phyloP scores from a whole-genome alignment of 2,113 vertebrate genomes.

The Mixornis gularis region DNA sequence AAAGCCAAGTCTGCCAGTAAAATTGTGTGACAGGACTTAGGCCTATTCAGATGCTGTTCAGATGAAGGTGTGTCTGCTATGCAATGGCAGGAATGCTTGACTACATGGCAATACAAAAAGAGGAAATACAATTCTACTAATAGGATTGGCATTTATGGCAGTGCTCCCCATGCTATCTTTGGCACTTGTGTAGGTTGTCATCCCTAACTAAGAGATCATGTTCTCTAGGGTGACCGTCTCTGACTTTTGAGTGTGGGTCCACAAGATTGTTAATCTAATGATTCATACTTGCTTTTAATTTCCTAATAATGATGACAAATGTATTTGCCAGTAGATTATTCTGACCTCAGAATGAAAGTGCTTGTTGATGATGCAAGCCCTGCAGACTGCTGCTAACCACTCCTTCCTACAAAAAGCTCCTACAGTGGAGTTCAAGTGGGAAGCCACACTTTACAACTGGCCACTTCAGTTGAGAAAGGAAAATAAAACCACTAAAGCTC shows the following conservation, averaged over 20 bases:
- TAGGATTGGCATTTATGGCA: not conserved
- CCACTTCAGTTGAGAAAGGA: not conserved
- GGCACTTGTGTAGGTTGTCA: not conserved
- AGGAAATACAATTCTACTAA: not conserved
- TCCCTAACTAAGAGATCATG: not conserved
- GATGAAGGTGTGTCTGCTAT: not conserved
- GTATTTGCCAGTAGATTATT: not conserved
- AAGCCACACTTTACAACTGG: not conserved
- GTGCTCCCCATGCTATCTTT: not conserved
- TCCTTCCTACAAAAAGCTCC: not conserved
- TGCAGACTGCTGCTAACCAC: not conserved
- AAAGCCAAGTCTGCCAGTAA: not conserved
- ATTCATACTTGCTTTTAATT: not conserved
- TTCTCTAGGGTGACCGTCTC: not conserved
- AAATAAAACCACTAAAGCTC: not conserved
- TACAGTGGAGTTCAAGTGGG: accelerated
- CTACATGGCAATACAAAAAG: not conserved
- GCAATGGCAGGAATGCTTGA: not conserved
- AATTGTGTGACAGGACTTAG: not conserved
- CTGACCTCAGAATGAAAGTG: not conserved
- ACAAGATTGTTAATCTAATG: not conserved
- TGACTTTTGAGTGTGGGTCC: not conserved
- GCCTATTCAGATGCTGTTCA: not conserved
- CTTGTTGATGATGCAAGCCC: not conserved
- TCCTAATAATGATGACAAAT: not conserved